These are phyloP conservation scores for Tetranychus piercei DNA, from an alignment of 2,888 invertebrate genomes.

Conservation along the genomic window DNA sequence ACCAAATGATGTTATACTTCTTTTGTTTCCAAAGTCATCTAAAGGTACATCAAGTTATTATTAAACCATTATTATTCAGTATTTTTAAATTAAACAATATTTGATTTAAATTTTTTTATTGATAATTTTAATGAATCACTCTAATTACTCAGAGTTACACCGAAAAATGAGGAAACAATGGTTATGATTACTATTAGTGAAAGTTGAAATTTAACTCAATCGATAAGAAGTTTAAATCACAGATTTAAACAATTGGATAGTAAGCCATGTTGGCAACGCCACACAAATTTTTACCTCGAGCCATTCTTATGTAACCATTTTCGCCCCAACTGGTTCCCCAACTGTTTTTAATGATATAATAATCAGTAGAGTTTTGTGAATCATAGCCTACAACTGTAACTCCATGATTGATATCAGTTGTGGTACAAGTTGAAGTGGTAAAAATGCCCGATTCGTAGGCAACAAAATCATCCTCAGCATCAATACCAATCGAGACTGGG, in stretches of 20 bases:
- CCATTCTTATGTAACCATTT: conserved; percentile 67
- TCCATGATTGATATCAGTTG: conserved; percentile 8
- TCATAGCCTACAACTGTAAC: conserved; percentile 13
- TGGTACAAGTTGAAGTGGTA: neutral
- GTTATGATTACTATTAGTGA: no score
- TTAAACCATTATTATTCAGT: no score
- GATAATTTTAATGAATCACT: no score
- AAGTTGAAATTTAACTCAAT: no score
- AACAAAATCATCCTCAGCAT: conserved; percentile 9
- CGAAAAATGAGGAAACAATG: no score
- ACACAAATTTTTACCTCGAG: conserved; percentile 53
- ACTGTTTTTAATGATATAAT: conserved; percentile 63
- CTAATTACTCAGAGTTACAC: no score
- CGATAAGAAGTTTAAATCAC: neutral
- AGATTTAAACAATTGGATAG: conserved; percentile 54
- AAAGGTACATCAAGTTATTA: no score
- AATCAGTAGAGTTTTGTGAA: conserved; percentile 39
- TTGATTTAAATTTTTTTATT: no score
- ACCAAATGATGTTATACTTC: no score
- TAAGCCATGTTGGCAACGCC: conserved; percentile 70
- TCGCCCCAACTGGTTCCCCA: conserved; percentile 67
- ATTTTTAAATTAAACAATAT: no score
- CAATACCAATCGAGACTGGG: conserved; percentile 24
- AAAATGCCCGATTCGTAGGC: neutral
- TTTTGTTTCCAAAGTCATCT: no score